These are phyloP conservation scores for Ceyx margarethae DNA, from an alignment of 2,113 vertebrate genomes.

Conservation along the genomic window DNA sequence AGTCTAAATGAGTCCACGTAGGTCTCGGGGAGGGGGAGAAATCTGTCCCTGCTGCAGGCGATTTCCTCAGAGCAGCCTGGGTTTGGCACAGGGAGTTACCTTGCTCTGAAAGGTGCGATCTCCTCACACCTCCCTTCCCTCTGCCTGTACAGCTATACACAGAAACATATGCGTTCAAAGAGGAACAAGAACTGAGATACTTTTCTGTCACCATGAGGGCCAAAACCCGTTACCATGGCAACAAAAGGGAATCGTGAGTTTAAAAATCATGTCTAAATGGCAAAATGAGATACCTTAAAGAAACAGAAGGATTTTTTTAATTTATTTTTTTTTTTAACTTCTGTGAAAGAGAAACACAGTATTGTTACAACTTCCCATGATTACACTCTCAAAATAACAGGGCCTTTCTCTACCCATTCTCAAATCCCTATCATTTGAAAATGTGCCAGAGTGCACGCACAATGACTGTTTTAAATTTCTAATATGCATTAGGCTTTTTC, in stretches of 20 bases:
- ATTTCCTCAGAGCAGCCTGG: constrained; percentile 19
- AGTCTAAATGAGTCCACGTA: not conserved
- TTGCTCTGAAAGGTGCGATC: constrained; percentile 49
- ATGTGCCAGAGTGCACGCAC: not conserved
- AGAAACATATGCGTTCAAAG: constrained; percentile 67
- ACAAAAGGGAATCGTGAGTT: constrained; percentile 70
- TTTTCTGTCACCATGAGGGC: constrained; percentile 74
- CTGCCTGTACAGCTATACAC: constrained; percentile 46
- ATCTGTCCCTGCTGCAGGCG: constrained; percentile 62
- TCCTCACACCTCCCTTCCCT: constrained; percentile 50
- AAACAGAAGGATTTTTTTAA: constrained; percentile 28
- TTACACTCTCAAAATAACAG: not conserved
- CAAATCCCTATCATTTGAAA: not conserved
- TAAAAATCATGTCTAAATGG: constrained; percentile 76
- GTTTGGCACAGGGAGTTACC: constrained; percentile 56
- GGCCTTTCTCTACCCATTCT: not conserved
- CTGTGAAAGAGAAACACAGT: not conserved
- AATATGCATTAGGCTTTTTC: not conserved
- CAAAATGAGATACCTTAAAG: constrained; percentile 75
- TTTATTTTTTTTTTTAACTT: not conserved
- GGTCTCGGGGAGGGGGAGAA: constrained; percentile 14
- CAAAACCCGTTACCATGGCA: constrained; percentile 75
- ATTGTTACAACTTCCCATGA: not conserved
- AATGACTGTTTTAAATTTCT: not conserved
- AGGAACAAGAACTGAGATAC: constrained; percentile 70